Base-by-base conservation (phyloP, 2,888 invertebrate species). In the Tuberolachnus salignus region DNA sequence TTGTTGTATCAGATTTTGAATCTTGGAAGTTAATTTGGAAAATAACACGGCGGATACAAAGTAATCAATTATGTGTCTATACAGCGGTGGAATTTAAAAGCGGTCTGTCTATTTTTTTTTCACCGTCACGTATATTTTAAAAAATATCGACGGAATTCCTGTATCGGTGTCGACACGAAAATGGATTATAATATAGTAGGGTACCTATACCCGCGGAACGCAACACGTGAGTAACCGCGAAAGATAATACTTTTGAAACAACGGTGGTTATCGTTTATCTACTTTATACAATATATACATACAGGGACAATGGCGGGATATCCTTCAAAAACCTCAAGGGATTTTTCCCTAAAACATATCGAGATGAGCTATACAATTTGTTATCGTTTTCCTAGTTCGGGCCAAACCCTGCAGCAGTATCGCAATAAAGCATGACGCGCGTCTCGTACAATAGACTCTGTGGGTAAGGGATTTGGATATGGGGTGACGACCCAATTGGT, bases 181-280 rank as follows among this genome's bases (percentile, higher is more conserved):
- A 55, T 21, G 42, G 53, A 69, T n/a, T 61, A 26, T 61, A 64
- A 44, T 19, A 64, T 46, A 67, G 10, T 21, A 34, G 67, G 34
- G 14, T 34, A 4, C 34, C 3, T 34, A 34, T 34, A 34, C 34
- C 34, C 6, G 3, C 34, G 34, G 46, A 59, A 71, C n/a, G 71
- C 71, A 71, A 71, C 71, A 71, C 59, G 59, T 71, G 71, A 71
- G 46, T n/a, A 19, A 26, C 46, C 46, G 71, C 46, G 71, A 59
- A 59, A 59, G n/a, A 46, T n/a, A n/a, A n/a, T 44, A 57, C 57
- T n/a, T 71, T 59, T 59, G 46, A 71, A 46, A 57, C n/a, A 8
- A 49, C 46, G 46, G 59, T 71, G 59, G 57, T 71, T 71, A 59
- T 59, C 71, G n/a, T 59, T 71, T 49, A 26, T 6, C 34, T 6